These are phyloP conservation scores for Apomyelois bistriatella DNA, from an alignment of 2,888 invertebrate species.

Conservation along the genomic window DNA sequence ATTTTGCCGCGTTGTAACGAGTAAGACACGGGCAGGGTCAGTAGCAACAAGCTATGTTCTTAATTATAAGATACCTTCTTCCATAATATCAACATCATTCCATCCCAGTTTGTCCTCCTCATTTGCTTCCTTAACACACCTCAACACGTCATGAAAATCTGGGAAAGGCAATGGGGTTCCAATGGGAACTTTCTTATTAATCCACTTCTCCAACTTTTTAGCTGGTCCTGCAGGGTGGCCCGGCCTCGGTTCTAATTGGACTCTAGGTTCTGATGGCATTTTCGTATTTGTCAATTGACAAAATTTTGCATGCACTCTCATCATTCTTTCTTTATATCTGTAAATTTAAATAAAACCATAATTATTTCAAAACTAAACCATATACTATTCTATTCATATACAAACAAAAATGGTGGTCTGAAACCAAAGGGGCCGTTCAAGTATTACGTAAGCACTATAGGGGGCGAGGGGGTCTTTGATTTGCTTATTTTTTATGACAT, in stretches of 20 bases:
- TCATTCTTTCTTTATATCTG: slow-evolving; percentile 72
- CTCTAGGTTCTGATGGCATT: slow-evolving; percentile 66
- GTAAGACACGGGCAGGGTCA: too few species aligned
- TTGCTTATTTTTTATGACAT: too few species aligned
- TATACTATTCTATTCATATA: too few species aligned
- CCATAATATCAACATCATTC: slow-evolving; percentile 66
- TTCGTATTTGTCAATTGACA: slow-evolving; percentile 81
- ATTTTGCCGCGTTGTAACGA: too few species aligned
- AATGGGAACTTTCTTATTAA: slow-evolving; percentile 65
- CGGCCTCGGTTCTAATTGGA: slow-evolving; percentile 53
- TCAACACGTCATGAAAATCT: slow-evolving; percentile 77
- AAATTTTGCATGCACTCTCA: slow-evolving; percentile 78
- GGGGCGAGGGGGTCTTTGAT: too few species aligned
- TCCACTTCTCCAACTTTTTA: slow-evolving; percentile 60
- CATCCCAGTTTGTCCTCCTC: slow-evolving; percentile 58
- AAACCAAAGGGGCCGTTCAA: too few species aligned
- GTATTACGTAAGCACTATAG: too few species aligned
- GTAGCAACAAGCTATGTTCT: too few species aligned
- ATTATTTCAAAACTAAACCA: neutral
- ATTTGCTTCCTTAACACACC: slow-evolving; percentile 64
- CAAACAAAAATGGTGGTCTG: too few species aligned
- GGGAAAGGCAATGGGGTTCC: slow-evolving; percentile 69
- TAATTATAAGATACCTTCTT: slow-evolving; percentile 51
- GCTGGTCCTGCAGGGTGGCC: slow-evolving; percentile 63
- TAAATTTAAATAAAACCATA: slow-evolving; percentile 16